Evolutionary conservation across 2,113 vertebrate genomes (phyloP), one percentile per base, ranked within the genome.

Genomic region (Cheirogaleus medius): DNA sequence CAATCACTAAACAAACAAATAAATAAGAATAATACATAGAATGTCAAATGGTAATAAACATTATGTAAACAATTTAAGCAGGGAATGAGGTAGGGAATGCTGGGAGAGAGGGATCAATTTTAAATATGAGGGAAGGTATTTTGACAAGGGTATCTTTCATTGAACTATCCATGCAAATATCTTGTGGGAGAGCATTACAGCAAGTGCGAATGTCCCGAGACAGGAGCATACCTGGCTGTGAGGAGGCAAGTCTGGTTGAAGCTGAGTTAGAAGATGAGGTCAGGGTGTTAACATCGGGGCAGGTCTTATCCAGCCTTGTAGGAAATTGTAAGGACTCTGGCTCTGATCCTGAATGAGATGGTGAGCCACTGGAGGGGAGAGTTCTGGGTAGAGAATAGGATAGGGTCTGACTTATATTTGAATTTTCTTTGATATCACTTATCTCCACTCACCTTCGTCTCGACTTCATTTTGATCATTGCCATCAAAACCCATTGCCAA

Each of bases 111-210:
- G 52, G 47, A 29, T 95, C n/a, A 66, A 37, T 56, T 90, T 97
- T 87, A 68, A 71, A 64, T 92, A 54, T 86, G 13, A 96, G 8
- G 63, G 37, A 90, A 90, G 11, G 6, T 76, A 82, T 96, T 86
- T 76, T 29, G 76, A 66, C 14, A 56, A 81, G 21, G 17, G 6
- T 27, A 63, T 17, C 10, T 12, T 91, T 97, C 73, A 68, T 8
- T 83, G 54, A 71, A 3, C 5, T 87, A 44, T 5, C 29, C 32
- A 32, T n/a, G 32, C 58, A 93, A 86, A 82, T 86, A 76, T 88
- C 56, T 93, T 81, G 1, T 47, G 6, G 52, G 37, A 81, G 34
- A 91, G 13, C 11, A 32, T 95, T 68, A 77, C 8, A 68, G 32
- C 44, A 83, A 85, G 37, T 83, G 10, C 15, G 69, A 56, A 80